Conservation (phyloP, 2,888 invertebrate genomes). For the Creontiades dilutus region DNA sequence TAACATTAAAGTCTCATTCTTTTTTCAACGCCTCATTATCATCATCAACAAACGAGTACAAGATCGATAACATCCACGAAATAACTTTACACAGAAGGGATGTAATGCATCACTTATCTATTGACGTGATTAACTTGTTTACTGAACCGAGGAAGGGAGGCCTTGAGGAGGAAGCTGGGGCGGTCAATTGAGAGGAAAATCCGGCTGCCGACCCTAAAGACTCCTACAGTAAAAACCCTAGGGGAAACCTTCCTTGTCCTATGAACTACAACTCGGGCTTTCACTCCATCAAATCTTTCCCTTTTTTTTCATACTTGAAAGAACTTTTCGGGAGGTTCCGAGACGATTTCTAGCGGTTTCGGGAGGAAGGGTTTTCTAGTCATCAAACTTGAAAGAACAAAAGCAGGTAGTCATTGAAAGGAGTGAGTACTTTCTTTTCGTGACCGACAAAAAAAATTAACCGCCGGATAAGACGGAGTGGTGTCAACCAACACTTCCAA, state of each 20-base stretch:
- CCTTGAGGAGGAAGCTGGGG: not conserved
- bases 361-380: not conserved
- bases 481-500: not conserved
- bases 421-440: not conserved
- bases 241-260: slow-evolving; percentile 5
- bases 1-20: too few relatives aligned
- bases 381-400: slow-evolving; percentile 28
- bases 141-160: not conserved
- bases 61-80: slow-evolving; percentile 29
- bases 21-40: too few relatives aligned
- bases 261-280: slow-evolving; percentile 35
- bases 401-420: not conserved
- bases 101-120: slow-evolving; percentile 36
- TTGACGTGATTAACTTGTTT: slow-evolving; percentile 42
- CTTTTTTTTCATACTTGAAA: not conserved
- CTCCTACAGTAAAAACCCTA: not conserved
- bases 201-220: not conserved
- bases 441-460: not conserved
- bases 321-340: slow-evolving; percentile 16
- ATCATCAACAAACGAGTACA: not conserved
- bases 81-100: not conserved
- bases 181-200: slow-evolving; percentile 39
- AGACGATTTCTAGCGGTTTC: slow-evolving; percentile 15
- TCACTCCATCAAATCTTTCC: slow-evolving; percentile 23
- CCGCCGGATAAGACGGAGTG: not conserved